Conservation (phyloP, 2,888 invertebrate genomes). For the Lasioglossum pauxillum region DNA sequence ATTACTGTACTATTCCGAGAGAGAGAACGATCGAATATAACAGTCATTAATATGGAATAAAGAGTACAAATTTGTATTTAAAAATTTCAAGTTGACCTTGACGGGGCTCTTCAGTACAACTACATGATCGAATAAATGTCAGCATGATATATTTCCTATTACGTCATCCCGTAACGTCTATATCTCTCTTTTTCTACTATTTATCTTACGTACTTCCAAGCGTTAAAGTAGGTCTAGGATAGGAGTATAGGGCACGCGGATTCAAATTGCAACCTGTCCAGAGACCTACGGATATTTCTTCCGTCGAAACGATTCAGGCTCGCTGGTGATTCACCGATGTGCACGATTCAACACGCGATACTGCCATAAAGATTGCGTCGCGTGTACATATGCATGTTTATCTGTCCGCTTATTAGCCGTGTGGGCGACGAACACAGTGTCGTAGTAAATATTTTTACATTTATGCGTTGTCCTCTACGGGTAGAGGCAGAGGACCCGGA, state of each 20-base stretch:
- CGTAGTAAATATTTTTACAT: background rate
- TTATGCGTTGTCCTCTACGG: background rate
- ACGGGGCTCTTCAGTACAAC: background rate
- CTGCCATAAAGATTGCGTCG: conserved; percentile 18
- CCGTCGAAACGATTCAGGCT: background rate
- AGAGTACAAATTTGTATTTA: background rate
- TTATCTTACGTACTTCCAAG: background rate
- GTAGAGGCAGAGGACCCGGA: conserved; percentile 4
- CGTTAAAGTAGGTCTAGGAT: background rate
- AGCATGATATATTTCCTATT: background rate
- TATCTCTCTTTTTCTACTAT: background rate
- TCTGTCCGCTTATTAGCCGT: background rate
- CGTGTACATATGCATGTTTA: background rate
- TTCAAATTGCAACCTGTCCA: background rate
- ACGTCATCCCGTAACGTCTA: background rate
- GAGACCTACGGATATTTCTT: background rate
- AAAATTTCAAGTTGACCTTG: background rate
- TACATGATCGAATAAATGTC: background rate
- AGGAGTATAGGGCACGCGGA: background rate
- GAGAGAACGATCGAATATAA: background rate
- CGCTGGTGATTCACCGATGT: background rate
- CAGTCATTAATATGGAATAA: background rate
- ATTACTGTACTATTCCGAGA: background rate
- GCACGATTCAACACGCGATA: conserved; percentile 37
- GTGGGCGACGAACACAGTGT: background rate